Evolutionary conservation across 2,113 vertebrate species (phyloP), one percentile per base, ranked within the genome.

Genomic region (Galbula dea): DNA sequence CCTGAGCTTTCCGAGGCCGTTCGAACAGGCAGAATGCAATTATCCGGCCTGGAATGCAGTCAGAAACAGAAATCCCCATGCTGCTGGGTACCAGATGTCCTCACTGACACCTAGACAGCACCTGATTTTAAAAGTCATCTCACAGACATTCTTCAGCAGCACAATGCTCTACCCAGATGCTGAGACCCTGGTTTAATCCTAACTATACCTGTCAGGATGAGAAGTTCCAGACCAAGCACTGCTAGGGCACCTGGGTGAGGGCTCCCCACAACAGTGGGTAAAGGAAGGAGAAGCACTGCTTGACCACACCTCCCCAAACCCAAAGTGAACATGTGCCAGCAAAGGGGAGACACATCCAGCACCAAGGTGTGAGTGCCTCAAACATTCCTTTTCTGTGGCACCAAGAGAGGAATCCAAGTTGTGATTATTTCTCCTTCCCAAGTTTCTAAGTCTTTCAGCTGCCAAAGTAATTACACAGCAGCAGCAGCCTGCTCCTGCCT

Each of bases 401-500:
- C 13, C 48, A 90, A 65, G 76, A 73, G 27, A 10, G 57, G 43
- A 86, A 71, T 58, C 69, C 86, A 78, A 78, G 34, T 19, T 76
- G 63, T 27, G 32, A 83, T 52, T 76, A 73, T 80, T 88, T 77
- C 87, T 52, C 63, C 65, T 85, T 92, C 66, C 75, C 57, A 36
- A 45, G 34, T 84, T 86, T 51, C 81, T 57, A 84, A 73, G 84
- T 67, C 83, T 91, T 91, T 68, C 83, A 94, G 94, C 68, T 94
- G 87, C 86, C 79, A 83, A 34, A 74, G 61, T 49, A 95, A 96
- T 81, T 92, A 75, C 23, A 67, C 83, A 73, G 80, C 59, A 92
- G 74, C 37, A 89, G 88, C 37, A 92, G 52, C 48, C 11, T 88
- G 61, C 45, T 95, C n/a, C n/a, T n/a, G 90, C 48, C 74, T 73